phyloP scores from a whole-genome alignment of 2,797 vertebrate genomes.

The Megalops cyprinoides region DNA sequence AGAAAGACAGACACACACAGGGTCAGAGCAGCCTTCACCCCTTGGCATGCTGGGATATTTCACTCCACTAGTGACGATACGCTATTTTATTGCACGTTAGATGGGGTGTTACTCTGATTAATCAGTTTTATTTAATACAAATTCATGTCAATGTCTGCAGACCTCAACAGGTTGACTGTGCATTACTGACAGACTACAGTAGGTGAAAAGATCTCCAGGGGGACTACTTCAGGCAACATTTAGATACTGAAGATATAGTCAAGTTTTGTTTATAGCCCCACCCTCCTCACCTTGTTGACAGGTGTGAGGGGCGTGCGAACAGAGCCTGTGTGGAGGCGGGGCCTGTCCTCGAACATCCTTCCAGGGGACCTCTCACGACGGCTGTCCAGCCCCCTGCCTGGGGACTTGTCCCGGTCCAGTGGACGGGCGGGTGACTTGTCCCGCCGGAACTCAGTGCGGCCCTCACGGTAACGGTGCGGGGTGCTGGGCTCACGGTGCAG shows the following conservation, averaged over 20 bases:
- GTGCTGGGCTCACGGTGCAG: constrained; percentile 95
- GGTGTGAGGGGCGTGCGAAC: constrained; percentile 92
- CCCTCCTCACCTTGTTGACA: constrained; percentile 88
- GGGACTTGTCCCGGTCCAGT: constrained; percentile 94
- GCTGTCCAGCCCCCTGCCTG: constrained; percentile 87
- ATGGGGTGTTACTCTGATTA: no score
- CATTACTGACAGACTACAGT: no score
- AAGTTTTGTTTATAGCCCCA: no score
- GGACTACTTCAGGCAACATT: no score
- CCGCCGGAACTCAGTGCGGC: constrained; percentile 90
- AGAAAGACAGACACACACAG: constrained; percentile 51
- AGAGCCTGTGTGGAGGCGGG: constrained; percentile 84
- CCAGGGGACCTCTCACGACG: constrained; percentile 96
- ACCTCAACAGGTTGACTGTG: neutral
- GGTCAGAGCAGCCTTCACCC: constrained; percentile 30
- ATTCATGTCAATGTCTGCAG: no score
- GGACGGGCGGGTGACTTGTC: constrained; percentile 95
- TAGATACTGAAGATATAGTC: no score
- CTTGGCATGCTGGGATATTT: constrained; percentile 15
- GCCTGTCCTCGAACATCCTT: constrained; percentile 88
- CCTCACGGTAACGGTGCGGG: constrained; percentile 94
- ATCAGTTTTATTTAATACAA: no score
- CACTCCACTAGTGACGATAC: no score
- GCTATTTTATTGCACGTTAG: no score
- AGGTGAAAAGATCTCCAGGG: no score